Percentiles rank a stretch among this genome's conserved stretches.
These are phyloP conservation scores for Oscheius sp. DNA, from an alignment of 2,888 invertebrate genomes.

Conservation along the genomic window DNA sequence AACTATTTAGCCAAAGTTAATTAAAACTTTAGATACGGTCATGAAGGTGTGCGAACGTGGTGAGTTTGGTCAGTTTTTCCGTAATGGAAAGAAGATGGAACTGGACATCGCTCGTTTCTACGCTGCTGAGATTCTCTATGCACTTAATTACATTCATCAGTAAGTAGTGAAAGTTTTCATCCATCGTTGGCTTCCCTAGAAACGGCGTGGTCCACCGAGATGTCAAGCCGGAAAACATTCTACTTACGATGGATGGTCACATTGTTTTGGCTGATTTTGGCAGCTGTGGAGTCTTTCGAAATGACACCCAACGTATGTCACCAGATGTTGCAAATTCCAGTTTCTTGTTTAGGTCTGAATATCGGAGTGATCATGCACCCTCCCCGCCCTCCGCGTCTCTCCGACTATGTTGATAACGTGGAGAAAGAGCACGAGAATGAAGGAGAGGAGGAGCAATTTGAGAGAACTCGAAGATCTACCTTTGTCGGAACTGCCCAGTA, in stretches of 20 bases:
- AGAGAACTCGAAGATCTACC: conserved; percentile 69
- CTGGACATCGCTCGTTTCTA: conserved; percentile 91
- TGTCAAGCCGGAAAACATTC: conserved; percentile 96
- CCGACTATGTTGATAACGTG: conserved; percentile 1
- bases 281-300: conserved; percentile 15
- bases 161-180: conserved; percentile 14
- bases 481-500: conserved; percentile 99
- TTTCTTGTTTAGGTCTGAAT: conserved; percentile 5
- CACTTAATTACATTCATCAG: conserved; percentile 64
- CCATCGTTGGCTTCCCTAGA: background rate
- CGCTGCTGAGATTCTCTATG: conserved; percentile 81
- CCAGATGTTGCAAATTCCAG: background rate
- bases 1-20: too few species aligned
- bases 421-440: conserved; percentile 73
- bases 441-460: conserved; percentile 73
- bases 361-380: conserved; percentile 30
- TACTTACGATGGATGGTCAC: conserved; percentile 94
- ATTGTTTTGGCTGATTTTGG: conserved; percentile 97
- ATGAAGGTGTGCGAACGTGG: conserved; percentile 93
- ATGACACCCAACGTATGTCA: conserved; percentile 1
- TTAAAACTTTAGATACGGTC: conserved; percentile 82
- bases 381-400: conserved; percentile 6
- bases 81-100: conserved; percentile 90
- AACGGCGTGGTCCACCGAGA: conserved; percentile 78
- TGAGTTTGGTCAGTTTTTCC: conserved; percentile 85